A percentile compares a stretch with the other conserved stretches of the same genome.
These are phyloP conservation scores for Embidobia sp. DNA, from an alignment of 2,888 invertebrate species.

Conservation along the genomic window DNA sequence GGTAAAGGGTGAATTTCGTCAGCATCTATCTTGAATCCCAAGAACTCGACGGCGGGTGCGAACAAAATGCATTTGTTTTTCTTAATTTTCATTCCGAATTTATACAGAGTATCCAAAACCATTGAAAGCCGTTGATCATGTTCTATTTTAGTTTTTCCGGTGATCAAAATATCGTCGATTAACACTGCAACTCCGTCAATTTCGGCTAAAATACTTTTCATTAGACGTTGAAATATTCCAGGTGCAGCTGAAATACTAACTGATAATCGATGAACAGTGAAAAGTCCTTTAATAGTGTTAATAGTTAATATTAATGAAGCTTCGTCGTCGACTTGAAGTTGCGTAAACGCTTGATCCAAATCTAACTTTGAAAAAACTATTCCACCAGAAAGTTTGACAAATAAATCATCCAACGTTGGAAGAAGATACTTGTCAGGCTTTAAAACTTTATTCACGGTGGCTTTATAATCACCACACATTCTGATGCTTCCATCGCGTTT, in stretches of 20 bases:
- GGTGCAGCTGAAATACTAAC: slow-evolving; percentile 65
- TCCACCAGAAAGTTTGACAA: slow-evolving; percentile 15
- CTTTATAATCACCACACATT: slow-evolving; percentile 21
- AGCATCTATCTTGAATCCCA: slow-evolving; percentile 14
- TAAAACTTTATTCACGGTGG: slow-evolving; percentile 1
- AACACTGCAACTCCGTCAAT: slow-evolving; percentile 12
- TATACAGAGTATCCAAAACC: slow-evolving; percentile 5
- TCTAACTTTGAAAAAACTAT: slow-evolving; percentile 21
- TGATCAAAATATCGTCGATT: slow-evolving; percentile 15
- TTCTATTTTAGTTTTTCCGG: slow-evolving; percentile 1
- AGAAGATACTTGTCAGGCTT: slow-evolving; percentile 18
- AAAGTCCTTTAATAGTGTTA: slow-evolving; percentile 12
- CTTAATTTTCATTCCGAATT: slow-evolving; percentile 22
- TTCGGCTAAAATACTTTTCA: slow-evolving; percentile 32
- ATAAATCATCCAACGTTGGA: slow-evolving; percentile 8
- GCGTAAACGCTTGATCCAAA: slow-evolving; percentile 8
- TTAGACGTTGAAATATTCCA: slow-evolving; percentile 59
- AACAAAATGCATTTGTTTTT: slow-evolving; percentile 21
- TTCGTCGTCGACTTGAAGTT: slow-evolving; percentile 2
- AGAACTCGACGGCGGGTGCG: not conserved
- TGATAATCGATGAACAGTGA: slow-evolving; percentile 65
- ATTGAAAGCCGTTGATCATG: slow-evolving; percentile 23
- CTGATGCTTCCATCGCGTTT: not conserved
- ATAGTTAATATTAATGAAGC: not conserved
- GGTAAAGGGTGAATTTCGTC: slow-evolving; percentile 3